Conservation (phyloP, 2,888 invertebrate species). For the Drosophila pseudotakahashii region DNA sequence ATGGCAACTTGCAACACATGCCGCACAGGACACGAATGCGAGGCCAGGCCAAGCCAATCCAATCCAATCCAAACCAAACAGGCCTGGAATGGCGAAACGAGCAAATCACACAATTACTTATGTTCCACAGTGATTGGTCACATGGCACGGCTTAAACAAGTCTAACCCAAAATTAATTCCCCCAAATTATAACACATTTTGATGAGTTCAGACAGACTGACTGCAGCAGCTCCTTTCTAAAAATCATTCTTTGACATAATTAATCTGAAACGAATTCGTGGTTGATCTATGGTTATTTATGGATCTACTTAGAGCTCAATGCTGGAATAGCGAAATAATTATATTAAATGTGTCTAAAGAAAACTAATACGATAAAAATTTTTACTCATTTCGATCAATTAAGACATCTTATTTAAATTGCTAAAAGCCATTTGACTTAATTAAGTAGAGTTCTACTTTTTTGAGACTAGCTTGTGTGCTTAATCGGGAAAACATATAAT, state of each 20-base stretch:
- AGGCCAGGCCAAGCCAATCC: conserved; percentile 7
- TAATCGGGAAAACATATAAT: too few species aligned
- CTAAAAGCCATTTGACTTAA: background rate
- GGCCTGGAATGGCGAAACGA: conserved; percentile 48
- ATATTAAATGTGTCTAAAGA: background rate
- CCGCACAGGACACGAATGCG: conserved; percentile 55
- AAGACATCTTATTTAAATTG: background rate
- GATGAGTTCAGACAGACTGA: conserved; percentile 4
- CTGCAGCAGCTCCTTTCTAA: background rate
- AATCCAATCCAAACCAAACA: conserved; percentile 15
- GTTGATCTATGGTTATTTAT: background rate
- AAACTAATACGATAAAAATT: background rate
- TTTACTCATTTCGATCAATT: background rate
- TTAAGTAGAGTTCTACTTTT: background rate
- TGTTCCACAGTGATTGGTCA: conserved; percentile 20
- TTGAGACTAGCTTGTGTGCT: background rate
- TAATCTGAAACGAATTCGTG: background rate
- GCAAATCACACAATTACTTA: conserved; percentile 33
- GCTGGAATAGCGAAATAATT: background rate
- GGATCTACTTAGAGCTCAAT: background rate
- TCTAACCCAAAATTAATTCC: conserved; percentile 21
- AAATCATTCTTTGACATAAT: conserved; percentile 2
- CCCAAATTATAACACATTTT: conserved; percentile 25
- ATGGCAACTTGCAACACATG: conserved; percentile 70
- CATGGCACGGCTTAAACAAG: conserved; percentile 17